A percentile compares a stretch with the other conserved stretches of the same genome.
These are phyloP conservation scores for Drosophila pachea DNA, from an alignment of 1,140 invertebrate species.

Conservation along the genomic window DNA sequence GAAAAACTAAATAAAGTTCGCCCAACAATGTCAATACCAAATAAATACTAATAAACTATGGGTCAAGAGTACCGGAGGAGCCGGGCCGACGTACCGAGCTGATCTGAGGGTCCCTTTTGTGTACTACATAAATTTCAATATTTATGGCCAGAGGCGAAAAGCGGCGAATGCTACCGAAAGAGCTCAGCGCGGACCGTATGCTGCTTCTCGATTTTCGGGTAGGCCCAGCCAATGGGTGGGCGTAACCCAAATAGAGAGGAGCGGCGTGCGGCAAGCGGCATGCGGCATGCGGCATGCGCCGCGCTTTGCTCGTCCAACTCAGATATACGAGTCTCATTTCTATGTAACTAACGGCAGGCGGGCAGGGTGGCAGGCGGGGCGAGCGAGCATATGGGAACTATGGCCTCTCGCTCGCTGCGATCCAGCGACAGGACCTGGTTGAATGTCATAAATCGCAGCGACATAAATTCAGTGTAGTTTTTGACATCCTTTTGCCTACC, in stretches of 20 bases:
- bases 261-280: constrained; percentile 27
- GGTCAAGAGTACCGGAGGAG: constrained; percentile 30
- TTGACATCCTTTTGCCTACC: constrained; percentile 50
- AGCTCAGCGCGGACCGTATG: constrained; percentile 4
- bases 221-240: constrained; percentile 45
- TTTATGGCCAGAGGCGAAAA: constrained; percentile 56
- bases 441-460: constrained; percentile 60
- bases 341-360: constrained; percentile 54
- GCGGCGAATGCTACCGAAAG: constrained; percentile 43
- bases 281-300: constrained; percentile 27
- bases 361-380: constrained; percentile 20
- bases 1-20: constrained; percentile 32
- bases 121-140: constrained; percentile 75
- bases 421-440: constrained; percentile 9
- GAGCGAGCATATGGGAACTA: constrained; percentile 3
- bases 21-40: constrained; percentile 60
- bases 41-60: constrained; percentile 69
- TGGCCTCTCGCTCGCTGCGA: constrained; percentile 2
- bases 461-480: constrained; percentile 71
- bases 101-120: constrained; percentile 50
- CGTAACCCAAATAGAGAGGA: constrained; percentile 73
- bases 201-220: constrained; percentile 35
- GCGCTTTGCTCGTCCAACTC: constrained; percentile 31
- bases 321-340: constrained; percentile 61
- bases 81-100: no score